Conservation (phyloP, 2,113 vertebrate genomes). For the Percina caprodes region DNA sequence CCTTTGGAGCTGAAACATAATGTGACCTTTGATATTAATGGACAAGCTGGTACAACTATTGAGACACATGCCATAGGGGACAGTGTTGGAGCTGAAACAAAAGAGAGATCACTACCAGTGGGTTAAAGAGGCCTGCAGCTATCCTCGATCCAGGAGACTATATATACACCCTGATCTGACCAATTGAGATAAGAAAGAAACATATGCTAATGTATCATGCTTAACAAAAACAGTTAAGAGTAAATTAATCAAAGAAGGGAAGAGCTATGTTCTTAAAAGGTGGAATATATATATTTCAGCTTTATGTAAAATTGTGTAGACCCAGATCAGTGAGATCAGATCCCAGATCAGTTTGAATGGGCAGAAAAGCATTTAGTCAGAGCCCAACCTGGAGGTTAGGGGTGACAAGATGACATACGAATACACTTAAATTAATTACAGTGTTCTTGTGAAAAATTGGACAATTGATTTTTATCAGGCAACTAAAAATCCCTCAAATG, state of each 20-base stretch:
- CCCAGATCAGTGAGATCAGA: background rate
- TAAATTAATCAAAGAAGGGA: background rate
- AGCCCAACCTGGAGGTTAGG: background rate
- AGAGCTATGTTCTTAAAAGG: background rate
- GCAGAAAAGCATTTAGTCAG: constrained; percentile 4
- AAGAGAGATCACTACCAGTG: background rate
- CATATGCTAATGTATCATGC: background rate
- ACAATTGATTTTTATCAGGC: background rate
- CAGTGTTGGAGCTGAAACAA: background rate
- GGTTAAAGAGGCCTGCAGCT: background rate
- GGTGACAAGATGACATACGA: background rate
- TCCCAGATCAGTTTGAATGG: background rate
- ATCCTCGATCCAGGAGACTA: background rate
- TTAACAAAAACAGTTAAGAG: background rate
- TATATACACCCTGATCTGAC: background rate
- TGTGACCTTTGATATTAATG: constrained; percentile 33
- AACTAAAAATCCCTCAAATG: background rate
- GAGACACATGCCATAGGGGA: constrained; percentile 11
- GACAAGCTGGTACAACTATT: constrained; percentile 1
- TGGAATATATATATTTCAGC: background rate
- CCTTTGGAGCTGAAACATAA: background rate
- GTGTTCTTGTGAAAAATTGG: background rate
- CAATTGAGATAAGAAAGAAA: background rate
- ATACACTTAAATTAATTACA: too few relatives aligned
- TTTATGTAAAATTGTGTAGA: background rate